phyloP scores from a whole-genome alignment of 1,140 invertebrate species.

The Gryllus bimaculatus region DNA sequence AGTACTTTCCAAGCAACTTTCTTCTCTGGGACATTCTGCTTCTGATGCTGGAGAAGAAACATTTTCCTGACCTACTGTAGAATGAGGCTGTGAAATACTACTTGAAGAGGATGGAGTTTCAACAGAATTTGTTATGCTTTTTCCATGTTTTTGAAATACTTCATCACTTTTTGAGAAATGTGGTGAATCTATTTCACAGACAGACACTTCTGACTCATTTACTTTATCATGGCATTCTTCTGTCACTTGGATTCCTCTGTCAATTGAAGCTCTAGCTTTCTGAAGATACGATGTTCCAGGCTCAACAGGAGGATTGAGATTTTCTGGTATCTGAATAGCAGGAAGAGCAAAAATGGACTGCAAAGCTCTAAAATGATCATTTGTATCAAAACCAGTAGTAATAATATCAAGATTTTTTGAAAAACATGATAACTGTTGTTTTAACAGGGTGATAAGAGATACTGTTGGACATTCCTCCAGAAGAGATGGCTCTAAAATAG shows the following conservation, averaged over 20 bases:
- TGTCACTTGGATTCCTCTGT: background rate
- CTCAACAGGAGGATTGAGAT: background rate
- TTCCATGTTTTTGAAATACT: background rate
- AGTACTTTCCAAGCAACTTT: background rate
- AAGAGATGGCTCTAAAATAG: background rate
- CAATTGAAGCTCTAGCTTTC: background rate
- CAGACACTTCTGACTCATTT: background rate
- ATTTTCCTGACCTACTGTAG: background rate
- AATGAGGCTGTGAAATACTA: background rate
- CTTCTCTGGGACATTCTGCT: background rate
- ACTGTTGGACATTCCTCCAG: slow-evolving; percentile 11
- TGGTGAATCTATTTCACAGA: background rate
- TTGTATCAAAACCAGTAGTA: slow-evolving; percentile 1
- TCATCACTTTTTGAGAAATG: background rate
- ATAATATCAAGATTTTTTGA: slow-evolving; percentile 17
- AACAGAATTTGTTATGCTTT: background rate
- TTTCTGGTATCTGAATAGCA: slow-evolving; percentile 15
- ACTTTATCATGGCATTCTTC: background rate
- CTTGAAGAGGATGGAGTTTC: background rate
- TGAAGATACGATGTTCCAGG: background rate
- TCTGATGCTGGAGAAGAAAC: background rate
- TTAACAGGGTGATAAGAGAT: slow-evolving; percentile 14
- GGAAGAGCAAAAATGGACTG: slow-evolving; percentile 19
- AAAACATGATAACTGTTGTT: slow-evolving; percentile 17
- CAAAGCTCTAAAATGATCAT: slow-evolving; percentile 12